Base-by-base conservation (phyloP, 2,888 invertebrate genomes). In the Leucophora obtusa region DNA sequence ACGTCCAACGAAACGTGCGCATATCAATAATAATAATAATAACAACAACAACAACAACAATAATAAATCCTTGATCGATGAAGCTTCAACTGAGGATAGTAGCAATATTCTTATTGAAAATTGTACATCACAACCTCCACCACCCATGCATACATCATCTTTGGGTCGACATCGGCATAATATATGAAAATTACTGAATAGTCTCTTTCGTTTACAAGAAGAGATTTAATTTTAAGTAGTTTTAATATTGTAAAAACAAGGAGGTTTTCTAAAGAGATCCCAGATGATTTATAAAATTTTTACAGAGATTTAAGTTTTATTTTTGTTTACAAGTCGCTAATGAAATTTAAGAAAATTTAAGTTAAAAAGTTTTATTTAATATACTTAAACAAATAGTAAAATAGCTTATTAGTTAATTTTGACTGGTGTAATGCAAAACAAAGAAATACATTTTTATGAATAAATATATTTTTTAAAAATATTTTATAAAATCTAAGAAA, bases 1-100 rank as follows among this genome's bases (percentile, higher is more conserved):
- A 77, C 86, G 90, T 21, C 87, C 89, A 35, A 85, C 89, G 77
- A 90, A 90, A 77, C 87, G 90, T 7, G 84, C 89, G 1, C 90
- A 90, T 62, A 88, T 88, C 35, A 86, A 87, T 69, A 85, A 84
- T 15, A 86, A 87, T 69, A 85, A 84, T 15, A 86, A 85, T 51
- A 87, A 87, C 35, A 86, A 86, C 59, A 85, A 83, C 15, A 87
- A 85, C 14, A 60, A 78, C 28, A 28, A 28, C 7, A 28, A 6
- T 7, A 28, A 28, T 28, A 28, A 28, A 28, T 28, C 28, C 6
- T 28, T 28, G 7, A 3, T 28, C 28, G 82, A 65, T n/a, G 83
- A 84, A 35, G 83, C 83, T 9, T 78, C 77, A 54, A 53, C 56
- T 15, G 79, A 56, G 33, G 50, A 82, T 17, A 83, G 76, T 59